phyloP scores from a whole-genome alignment of 2,888 invertebrate genomes.

The Tipula vernalis region DNA sequence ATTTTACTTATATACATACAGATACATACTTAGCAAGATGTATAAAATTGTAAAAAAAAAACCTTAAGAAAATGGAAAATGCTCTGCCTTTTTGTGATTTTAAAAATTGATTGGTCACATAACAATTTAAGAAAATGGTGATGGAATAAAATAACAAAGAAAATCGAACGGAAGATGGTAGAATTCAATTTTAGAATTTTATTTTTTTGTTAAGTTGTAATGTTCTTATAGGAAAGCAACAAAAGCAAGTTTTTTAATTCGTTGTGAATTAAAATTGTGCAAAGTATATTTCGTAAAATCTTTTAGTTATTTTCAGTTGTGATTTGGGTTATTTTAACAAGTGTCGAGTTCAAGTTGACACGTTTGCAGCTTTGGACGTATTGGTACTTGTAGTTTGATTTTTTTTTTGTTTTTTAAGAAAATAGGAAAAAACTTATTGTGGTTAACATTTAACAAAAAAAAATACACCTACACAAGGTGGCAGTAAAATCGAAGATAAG shows the following conservation, averaged over 20 bases:
- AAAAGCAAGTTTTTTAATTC: background rate
- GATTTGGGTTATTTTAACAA: background rate
- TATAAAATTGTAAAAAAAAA: background rate
- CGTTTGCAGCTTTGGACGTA: background rate
- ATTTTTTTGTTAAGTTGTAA: background rate
- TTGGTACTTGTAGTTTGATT: background rate
- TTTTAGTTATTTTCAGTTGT: background rate
- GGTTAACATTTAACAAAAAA: too few species aligned
- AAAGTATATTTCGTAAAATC: background rate
- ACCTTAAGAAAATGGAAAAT: background rate
- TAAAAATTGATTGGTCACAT: slow-evolving; percentile 4
- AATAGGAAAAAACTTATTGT: background rate
- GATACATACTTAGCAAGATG: background rate
- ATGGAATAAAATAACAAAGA: background rate
- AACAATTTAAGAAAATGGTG: background rate
- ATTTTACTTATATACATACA: background rate
- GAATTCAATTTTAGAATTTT: background rate
- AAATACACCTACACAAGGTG: too few species aligned
- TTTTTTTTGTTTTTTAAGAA: background rate
- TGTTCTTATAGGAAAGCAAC: background rate
- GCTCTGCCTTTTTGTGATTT: background rate
- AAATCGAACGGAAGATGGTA: background rate
- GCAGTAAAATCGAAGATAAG: too few species aligned
- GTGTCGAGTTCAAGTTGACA: background rate
- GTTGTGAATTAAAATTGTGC: background rate